Evolutionary conservation across 2,888 invertebrate species (phyloP), one percentile per base, ranked within the genome.

Genomic region (Cephalotes varians): DNA sequence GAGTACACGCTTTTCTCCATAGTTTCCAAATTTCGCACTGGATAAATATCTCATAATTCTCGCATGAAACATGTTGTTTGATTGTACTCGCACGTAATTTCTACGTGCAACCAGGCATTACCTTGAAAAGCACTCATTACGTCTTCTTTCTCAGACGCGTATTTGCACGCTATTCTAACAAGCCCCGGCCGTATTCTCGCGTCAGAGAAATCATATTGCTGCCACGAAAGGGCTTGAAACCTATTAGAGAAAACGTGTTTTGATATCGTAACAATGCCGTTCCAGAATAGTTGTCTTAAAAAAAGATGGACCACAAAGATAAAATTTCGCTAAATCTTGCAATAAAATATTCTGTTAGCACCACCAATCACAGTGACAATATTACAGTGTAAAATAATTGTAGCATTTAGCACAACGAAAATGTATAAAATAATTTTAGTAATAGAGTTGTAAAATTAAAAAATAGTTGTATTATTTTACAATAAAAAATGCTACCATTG

Each of bases 141-240:
- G 25, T 79, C 56, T 79, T 79, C 77, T 79, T 79, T 79, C 69
- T 56, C 69, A 56, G 69, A 18, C 56, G 56, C 44, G 56, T 69
- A 79, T 79, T 79, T 79, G 69, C 77, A 79, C 77, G 77, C 77
- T 44, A 79, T 79, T 69, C 34, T 69, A 79, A 79, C 69, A 21
- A 79, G 69, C 25, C 7, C 15, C 77, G 40, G 21, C 21, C 51
- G 54, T 18, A 25, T 77, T 77, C 56, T 9, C 31, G 69, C 25
- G 21, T 56, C 56, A 28, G 34, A 56, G 21, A 44, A 69, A 69
- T 56, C 44, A 25, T 56, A 69, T 67, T 77, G 67, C 54, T 21
- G 21, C 18, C 25, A 47, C 44, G 31, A 44, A 56, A 25, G 56
- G 54, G 9, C 44, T 79, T 69, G 69, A 69, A 34, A 69, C 25